Evolutionary conservation across 2,797 vertebrate species (phyloP).

Genomic region (Heteromormyrus szaboi): DNA sequence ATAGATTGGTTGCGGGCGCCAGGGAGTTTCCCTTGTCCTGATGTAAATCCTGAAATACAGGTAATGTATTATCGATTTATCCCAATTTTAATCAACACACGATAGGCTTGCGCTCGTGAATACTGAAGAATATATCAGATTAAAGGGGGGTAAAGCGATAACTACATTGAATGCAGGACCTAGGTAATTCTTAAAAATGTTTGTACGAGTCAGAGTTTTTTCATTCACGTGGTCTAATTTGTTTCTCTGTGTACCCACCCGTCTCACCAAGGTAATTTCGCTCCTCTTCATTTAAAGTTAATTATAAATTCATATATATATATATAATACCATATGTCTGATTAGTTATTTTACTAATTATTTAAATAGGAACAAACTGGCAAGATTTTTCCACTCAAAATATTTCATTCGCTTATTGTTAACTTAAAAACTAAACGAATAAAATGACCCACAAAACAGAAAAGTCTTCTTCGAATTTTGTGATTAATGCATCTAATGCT

Average conservation of each 20-base stretch:
- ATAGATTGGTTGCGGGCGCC: conserved; percentile 6
- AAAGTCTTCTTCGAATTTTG: background rate
- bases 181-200: background rate
- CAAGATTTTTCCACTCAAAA: background rate
- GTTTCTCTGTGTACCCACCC: background rate
- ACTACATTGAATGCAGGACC: background rate
- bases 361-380: background rate
- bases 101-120: background rate
- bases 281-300: background rate
- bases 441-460: background rate
- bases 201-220: background rate
- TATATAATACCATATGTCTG: background rate
- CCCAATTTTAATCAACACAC: background rate
- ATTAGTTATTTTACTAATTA: background rate
- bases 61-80: background rate
- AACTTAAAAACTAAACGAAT: background rate
- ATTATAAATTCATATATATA: too few relatives aligned
- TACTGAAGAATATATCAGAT: background rate
- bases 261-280: background rate
- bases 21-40: background rate
- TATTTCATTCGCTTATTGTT: background rate
- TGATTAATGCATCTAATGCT: background rate
- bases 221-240: background rate
- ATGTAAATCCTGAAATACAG: conserved; percentile 13
- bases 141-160: background rate